These are phyloP conservation scores for Lates calcarifer DNA, from an alignment of 2,113 vertebrate species.

Conservation along the genomic window DNA sequence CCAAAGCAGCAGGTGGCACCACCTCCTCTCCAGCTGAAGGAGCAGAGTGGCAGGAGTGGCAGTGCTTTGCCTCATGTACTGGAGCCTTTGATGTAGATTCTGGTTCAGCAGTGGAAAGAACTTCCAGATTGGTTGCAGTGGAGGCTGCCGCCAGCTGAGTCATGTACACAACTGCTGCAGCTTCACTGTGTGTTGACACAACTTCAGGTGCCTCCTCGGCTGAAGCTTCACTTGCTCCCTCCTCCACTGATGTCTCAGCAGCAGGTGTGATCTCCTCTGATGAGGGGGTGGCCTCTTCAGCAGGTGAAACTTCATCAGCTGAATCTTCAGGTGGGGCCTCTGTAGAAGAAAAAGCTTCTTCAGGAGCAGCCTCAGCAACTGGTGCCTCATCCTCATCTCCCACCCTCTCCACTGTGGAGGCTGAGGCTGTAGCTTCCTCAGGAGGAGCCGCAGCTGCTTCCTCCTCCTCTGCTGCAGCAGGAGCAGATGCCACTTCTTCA, in stretches of 20 bases:
- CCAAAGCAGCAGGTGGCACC: conserved; percentile 38
- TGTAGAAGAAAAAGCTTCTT: not conserved
- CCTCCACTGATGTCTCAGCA: conserved; percentile 26
- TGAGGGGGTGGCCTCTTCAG: conserved; percentile 16
- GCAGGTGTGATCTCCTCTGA: not conserved
- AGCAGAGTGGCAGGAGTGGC: conserved; percentile 60
- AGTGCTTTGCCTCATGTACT: conserved; percentile 9
- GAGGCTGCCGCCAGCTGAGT: conserved; percentile 57
- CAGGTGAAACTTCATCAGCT: not conserved
- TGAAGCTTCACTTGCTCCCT: not conserved
- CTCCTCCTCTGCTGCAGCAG: conserved; percentile 4
- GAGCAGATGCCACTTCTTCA: conserved; percentile 20
- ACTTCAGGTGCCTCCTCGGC: conserved; percentile 10
- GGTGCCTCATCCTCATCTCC: conserved; percentile 22
- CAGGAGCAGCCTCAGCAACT: not conserved
- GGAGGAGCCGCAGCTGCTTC: not conserved
- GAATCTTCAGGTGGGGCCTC: conserved; percentile 21
- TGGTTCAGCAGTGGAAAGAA: conserved; percentile 38
- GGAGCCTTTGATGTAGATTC: conserved; percentile 24
- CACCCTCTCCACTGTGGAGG: not conserved
- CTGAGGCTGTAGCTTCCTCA: conserved; percentile 17
- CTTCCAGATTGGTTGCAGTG: conserved; percentile 26
- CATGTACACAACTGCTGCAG: not conserved
- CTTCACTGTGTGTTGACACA: conserved; percentile 1
- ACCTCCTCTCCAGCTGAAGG: conserved; percentile 32